These are phyloP conservation scores for Serranus cabrilla DNA, from an alignment of 2,797 vertebrate species.

Conservation along the genomic window DNA sequence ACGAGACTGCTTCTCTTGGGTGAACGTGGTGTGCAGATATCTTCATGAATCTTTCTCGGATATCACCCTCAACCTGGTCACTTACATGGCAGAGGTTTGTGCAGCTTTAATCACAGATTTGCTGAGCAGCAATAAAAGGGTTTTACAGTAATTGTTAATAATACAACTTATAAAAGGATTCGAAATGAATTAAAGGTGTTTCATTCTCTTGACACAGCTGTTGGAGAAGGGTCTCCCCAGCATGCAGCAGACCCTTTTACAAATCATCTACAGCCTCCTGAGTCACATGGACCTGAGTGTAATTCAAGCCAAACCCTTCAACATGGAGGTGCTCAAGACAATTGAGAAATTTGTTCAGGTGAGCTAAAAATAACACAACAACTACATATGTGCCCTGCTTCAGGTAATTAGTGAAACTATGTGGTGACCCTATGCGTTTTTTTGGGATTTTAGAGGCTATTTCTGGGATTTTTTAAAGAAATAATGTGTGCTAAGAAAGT, in stretches of 20 bases:
- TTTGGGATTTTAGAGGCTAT: background rate
- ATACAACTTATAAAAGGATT: background rate
- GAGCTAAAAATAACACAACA: conserved; percentile 40
- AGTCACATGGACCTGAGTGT: conserved; percentile 95
- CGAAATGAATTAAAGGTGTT: background rate
- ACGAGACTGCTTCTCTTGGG: conserved; percentile 95
- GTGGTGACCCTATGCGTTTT: too few species aligned
- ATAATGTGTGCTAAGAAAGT: background rate
- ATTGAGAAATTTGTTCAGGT: conserved; percentile 98
- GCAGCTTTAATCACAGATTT: background rate
- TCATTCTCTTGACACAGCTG: conserved; percentile 82
- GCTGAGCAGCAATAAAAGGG: background rate
- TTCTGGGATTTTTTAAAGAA: conserved; percentile 1
- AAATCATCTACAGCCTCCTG: conserved; percentile 97
- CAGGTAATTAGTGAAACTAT: background rate
- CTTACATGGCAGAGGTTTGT: conserved; percentile 94
- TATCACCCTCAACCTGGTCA: conserved; percentile 94
- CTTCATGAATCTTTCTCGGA: conserved; percentile 96
- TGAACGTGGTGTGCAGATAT: conserved; percentile 97
- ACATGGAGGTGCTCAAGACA: conserved; percentile 95
- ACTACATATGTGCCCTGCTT: background rate
- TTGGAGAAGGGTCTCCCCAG: conserved; percentile 96
- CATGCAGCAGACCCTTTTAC: conserved; percentile 96
- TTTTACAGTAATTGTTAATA: background rate
- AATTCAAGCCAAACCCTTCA: conserved; percentile 96